Percentiles rank a stretch among this genome's conserved stretches.
These are phyloP conservation scores for Hydractinia echinata DNA, from an alignment of 30 jellyfish, hydroid and myxozoan genomes.

Conservation along the genomic window DNA sequence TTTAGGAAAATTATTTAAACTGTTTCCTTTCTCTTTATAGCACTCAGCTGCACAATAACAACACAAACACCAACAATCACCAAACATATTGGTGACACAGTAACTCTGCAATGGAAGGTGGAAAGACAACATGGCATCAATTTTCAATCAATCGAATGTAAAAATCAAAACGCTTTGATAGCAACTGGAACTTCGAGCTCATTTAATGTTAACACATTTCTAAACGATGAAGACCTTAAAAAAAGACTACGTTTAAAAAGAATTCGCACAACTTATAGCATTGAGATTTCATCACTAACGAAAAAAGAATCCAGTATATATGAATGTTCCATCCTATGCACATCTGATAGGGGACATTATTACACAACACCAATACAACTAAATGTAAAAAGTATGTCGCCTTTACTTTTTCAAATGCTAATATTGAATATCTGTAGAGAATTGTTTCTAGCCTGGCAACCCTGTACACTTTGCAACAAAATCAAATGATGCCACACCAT, in stretches of 20 bases:
- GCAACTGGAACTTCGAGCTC: background rate
- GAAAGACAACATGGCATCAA: background rate
- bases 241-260: background rate
- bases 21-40: background rate
- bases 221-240: background rate
- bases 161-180: background rate
- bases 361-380: background rate
- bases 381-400: background rate
- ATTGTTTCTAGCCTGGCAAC: too few relatives aligned
- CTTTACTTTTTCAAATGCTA: too few relatives aligned
- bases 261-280: background rate
- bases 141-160: constrained; percentile 1
- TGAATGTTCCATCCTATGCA: constrained; percentile 3
- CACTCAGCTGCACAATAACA: background rate
- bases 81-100: background rate
- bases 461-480: too few relatives aligned
- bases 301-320: background rate
- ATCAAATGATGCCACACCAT: too few relatives aligned
- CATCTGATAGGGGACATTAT: background rate
- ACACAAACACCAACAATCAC: background rate
- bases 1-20: too few relatives aligned
- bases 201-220: background rate
- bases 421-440: too few relatives aligned
- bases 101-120: background rate
- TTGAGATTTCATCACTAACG: background rate